Evolutionary conservation across 2,113 vertebrate species (phyloP).

Genomic region (Himantopus leucocephalus): DNA sequence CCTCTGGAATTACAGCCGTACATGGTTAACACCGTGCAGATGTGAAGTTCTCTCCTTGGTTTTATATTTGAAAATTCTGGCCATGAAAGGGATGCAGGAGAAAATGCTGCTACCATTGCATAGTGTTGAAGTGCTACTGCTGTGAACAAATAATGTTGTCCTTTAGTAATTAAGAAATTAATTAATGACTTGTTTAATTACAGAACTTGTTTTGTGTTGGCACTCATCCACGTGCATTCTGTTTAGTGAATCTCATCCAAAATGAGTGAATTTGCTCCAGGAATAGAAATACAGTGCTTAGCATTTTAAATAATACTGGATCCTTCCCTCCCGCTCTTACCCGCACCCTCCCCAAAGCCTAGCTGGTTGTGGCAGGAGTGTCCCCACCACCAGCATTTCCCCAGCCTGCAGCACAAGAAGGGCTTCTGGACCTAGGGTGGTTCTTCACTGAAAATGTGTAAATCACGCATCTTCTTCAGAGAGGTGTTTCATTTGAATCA

Average conservation of each 20-base stretch:
- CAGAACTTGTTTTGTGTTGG: conserved; percentile 17
- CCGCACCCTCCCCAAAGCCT: not conserved
- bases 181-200: conserved; percentile 36
- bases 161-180: conserved; percentile 42
- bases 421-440: not conserved
- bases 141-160: conserved; percentile 10
- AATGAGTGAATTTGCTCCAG: not conserved
- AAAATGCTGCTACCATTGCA: not conserved
- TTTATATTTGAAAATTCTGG: not conserved
- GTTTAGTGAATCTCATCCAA: conserved; percentile 45
- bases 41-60: not conserved
- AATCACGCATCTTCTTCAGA: not conserved
- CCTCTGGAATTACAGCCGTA: not conserved
- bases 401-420: not conserved
- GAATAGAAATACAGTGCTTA: not conserved
- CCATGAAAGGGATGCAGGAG: not conserved
- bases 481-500: not conserved
- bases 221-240: not conserved
- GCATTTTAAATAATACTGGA: not conserved
- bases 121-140: not conserved
- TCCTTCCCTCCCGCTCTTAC: not conserved
- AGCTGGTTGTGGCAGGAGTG: not conserved
- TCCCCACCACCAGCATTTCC: not conserved
- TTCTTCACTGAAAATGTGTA: not conserved
- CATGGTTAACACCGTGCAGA: not conserved